Conservation (phyloP, 1,140 invertebrate species). For the Antheraea mylitta region DNA sequence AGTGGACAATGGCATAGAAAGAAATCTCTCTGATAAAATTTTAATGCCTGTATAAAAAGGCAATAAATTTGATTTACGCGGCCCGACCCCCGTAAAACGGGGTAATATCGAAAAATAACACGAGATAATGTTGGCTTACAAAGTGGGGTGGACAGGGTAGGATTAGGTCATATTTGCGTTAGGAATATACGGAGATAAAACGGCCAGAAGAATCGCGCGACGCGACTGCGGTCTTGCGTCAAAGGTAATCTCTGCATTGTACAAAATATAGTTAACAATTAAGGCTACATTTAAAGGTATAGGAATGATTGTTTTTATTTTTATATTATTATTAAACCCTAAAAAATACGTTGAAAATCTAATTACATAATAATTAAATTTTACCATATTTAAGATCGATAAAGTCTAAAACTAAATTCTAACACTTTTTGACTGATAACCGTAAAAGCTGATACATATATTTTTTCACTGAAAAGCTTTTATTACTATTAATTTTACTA, state of each 20-base stretch:
- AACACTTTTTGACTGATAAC: too few relatives aligned
- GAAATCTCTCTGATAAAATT: slow-evolving; percentile 75
- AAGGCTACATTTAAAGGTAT: too few relatives aligned
- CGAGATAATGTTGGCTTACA: slow-evolving; percentile 73
- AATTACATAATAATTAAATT: too few relatives aligned
- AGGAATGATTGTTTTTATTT: too few relatives aligned
- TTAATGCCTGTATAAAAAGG: slow-evolving; percentile 77
- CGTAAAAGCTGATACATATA: too few relatives aligned
- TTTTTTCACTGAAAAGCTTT: too few relatives aligned
- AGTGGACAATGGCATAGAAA: slow-evolving; percentile 67
- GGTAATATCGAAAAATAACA: slow-evolving; percentile 76
- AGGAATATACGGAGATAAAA: slow-evolving; percentile 17
- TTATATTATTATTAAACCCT: too few relatives aligned
- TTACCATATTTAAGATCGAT: too few relatives aligned
- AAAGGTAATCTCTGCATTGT: neutral
- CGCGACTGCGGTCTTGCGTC: neutral
- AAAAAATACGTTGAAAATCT: too few relatives aligned
- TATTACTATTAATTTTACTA: too few relatives aligned
- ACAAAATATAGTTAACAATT: neutral
- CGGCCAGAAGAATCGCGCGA: too few relatives aligned
- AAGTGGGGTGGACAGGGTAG: slow-evolving; percentile 45
- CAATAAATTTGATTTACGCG: slow-evolving; percentile 77
- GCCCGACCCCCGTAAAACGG: slow-evolving; percentile 58
- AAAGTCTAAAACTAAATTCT: too few relatives aligned
- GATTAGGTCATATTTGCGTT: slow-evolving; percentile 40